These are phyloP conservation scores for Barnardius zonarius DNA, from an alignment of 2,113 vertebrate genomes.

Conservation along the genomic window DNA sequence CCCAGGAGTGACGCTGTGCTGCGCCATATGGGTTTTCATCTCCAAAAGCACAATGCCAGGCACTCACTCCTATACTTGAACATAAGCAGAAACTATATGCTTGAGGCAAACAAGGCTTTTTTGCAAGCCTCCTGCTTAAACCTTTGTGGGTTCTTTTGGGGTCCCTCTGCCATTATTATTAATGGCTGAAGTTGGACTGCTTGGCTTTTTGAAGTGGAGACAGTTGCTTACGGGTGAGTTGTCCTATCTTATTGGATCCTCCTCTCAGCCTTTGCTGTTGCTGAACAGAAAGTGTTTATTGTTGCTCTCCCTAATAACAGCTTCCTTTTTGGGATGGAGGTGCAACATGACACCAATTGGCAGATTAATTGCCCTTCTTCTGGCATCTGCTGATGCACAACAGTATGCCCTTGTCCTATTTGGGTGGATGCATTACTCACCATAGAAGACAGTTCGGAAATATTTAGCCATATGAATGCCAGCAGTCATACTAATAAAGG, in stretches of 20 bases:
- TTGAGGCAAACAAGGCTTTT: background rate
- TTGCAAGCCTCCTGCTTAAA: background rate
- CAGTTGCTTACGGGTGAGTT: background rate
- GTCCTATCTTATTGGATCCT: background rate
- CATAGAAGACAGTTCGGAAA: background rate
- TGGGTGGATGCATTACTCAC: background rate
- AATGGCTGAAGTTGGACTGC: fast-evolving
- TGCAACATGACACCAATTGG: background rate
- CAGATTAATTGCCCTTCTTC: background rate
- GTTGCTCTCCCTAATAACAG: background rate
- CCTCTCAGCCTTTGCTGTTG: background rate
- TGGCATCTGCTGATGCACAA: background rate
- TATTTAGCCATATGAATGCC: background rate
- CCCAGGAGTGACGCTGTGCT: background rate
- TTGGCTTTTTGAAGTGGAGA: background rate
- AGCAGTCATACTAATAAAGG: background rate
- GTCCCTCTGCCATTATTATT: background rate
- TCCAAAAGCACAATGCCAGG: fast-evolving
- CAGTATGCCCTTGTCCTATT: background rate
- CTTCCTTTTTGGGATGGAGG: background rate
- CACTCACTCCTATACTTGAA: background rate
- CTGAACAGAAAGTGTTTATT: background rate
- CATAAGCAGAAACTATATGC: background rate
- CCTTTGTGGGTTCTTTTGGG: background rate
- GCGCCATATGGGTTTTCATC: background rate